A percentile compares a stretch with the other conserved stretches of the same genome.
Conservation (phyloP, 2,888 invertebrate species). For the Baccha elongata region DNA sequence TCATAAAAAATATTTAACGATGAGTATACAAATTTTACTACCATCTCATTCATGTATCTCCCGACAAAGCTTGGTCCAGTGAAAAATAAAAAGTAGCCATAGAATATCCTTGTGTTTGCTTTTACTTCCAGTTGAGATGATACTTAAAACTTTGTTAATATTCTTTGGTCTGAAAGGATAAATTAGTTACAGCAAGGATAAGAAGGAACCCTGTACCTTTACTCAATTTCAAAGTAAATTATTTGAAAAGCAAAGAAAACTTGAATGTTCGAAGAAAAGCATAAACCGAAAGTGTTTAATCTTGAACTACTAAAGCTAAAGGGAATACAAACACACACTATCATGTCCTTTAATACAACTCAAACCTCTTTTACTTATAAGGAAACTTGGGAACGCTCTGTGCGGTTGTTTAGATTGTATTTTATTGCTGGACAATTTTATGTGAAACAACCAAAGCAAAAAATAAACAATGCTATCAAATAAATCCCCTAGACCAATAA, state of each 20-base stretch:
- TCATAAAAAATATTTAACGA: background rate
- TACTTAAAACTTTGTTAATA: slow-evolving; percentile 14
- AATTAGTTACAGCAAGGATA: slow-evolving; percentile 11
- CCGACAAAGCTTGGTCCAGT: background rate
- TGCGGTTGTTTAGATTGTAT: slow-evolving; percentile 12
- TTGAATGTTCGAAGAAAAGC: background rate
- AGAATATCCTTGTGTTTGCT: slow-evolving; percentile 13
- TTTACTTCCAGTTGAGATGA: slow-evolving; percentile 20
- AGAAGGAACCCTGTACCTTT: background rate
- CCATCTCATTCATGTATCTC: slow-evolving; percentile 3
- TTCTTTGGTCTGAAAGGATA: slow-evolving; percentile 16
- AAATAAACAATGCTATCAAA: slow-evolving; percentile 8
- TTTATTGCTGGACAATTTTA: slow-evolving; percentile 14
- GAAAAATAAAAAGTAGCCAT: background rate
- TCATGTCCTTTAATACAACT: slow-evolving; percentile 6
- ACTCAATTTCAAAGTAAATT: slow-evolving; percentile 17
- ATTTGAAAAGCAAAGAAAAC: slow-evolving; percentile 1
- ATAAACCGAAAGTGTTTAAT: background rate
- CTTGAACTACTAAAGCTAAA: background rate
- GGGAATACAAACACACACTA: slow-evolving; percentile 2
- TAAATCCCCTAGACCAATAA: slow-evolving; percentile 19
- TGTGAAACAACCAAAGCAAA: background rate
- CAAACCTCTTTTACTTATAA: slow-evolving; percentile 7
- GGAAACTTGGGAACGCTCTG: background rate
- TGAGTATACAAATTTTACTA: slow-evolving; percentile 22